phyloP scores from a whole-genome alignment of 1,140 invertebrate species.

The Drosophila asahinai region DNA sequence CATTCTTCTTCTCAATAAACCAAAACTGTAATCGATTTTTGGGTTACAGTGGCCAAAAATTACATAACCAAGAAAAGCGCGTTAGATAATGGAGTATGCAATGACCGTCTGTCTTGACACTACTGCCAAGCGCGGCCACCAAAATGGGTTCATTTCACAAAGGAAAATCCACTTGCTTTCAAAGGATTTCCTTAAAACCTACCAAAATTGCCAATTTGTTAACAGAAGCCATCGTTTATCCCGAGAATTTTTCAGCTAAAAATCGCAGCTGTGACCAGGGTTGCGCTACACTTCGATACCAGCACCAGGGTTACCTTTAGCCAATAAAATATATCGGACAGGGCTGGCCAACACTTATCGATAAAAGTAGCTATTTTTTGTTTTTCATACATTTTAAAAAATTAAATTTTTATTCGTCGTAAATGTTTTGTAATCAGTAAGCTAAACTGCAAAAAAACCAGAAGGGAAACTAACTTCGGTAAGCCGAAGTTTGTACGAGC shows the following conservation, averaged over 20 bases:
- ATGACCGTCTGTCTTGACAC: background rate
- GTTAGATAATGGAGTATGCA: slow-evolving; percentile 66
- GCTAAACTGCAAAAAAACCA: background rate
- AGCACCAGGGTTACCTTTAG: slow-evolving; percentile 8
- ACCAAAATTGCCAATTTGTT: slow-evolving; percentile 84
- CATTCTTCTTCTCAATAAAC: slow-evolving; percentile 32
- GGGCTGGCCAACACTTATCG: background rate
- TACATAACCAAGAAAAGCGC: slow-evolving; percentile 80
- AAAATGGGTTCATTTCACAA: background rate
- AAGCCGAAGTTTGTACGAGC: no score
- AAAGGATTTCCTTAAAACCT: slow-evolving; percentile 41
- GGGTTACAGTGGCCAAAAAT: slow-evolving; percentile 44
- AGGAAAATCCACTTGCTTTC: background rate
- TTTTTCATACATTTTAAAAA: background rate
- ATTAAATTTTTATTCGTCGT: background rate
- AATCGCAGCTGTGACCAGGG: slow-evolving; percentile 64
- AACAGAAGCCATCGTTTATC: slow-evolving; percentile 71
- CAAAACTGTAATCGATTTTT: slow-evolving; percentile 6
- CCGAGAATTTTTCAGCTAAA: slow-evolving; percentile 67
- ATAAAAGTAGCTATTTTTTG: background rate
- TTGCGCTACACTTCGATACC: slow-evolving; percentile 30
- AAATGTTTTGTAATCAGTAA: no score
- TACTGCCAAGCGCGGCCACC: background rate
- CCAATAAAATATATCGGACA: slow-evolving; percentile 4
- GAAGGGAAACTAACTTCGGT: no score